Conservation (phyloP, 1,140 invertebrate genomes). For the Venustaconcha ellipsiformis region DNA sequence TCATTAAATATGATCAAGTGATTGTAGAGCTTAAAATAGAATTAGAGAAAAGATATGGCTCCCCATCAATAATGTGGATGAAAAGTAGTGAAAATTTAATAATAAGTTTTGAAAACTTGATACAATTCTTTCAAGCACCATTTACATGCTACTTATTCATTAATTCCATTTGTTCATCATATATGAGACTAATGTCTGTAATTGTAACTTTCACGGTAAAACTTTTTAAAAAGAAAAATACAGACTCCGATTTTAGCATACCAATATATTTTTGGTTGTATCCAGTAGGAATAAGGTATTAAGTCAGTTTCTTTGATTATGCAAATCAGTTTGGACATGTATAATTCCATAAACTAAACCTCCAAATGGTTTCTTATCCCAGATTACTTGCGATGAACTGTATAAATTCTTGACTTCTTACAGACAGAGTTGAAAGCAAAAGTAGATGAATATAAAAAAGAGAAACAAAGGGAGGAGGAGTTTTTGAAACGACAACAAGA, state of each 20-base stretch:
- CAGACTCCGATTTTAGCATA: background rate
- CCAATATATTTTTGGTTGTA: background rate
- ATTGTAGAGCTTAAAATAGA: too few species aligned
- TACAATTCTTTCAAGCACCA: too few species aligned
- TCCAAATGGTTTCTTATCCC: background rate
- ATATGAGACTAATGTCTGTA: too few species aligned
- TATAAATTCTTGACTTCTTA: constrained; percentile 4
- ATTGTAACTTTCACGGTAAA: too few species aligned
- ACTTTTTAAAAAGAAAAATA: too few species aligned
- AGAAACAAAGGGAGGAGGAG: constrained; percentile 56
- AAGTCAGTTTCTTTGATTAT: background rate
- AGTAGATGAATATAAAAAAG: constrained; percentile 52
- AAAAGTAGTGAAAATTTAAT: too few species aligned
- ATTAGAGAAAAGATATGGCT: too few species aligned
- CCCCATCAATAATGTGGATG: too few species aligned
- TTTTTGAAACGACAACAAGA: constrained; percentile 44
- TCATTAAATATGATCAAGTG: too few species aligned
- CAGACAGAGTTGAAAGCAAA: constrained; percentile 47
- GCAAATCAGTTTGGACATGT: background rate
- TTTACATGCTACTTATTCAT: too few species aligned
- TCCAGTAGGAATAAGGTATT: background rate
- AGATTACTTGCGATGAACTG: background rate
- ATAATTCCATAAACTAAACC: background rate
- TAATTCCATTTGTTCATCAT: too few species aligned
- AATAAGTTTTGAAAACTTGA: too few species aligned